Conservation (phyloP, 2,113 vertebrate species). For the Psilopogon haemacephalus region DNA sequence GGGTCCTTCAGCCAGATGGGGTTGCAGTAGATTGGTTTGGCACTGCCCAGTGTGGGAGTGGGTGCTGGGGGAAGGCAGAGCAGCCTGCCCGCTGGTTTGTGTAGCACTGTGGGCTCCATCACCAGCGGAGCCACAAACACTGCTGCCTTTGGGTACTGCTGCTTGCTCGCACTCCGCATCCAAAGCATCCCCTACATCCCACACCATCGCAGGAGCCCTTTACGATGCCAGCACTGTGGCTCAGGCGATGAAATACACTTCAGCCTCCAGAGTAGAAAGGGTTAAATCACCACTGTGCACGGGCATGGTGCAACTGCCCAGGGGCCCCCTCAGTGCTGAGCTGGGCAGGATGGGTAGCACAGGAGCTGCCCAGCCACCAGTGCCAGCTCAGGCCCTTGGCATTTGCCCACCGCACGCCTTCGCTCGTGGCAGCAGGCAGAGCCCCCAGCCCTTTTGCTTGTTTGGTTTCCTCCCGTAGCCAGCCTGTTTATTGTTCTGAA, state of each 20-base stretch:
- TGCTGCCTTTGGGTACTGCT: neutral
- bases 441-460: neutral
- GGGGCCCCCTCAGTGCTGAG: neutral
- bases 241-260: neutral
- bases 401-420: rapidly evolving
- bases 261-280: neutral
- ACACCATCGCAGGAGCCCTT: neutral
- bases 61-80: neutral
- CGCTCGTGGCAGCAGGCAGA: neutral
- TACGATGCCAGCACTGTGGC: neutral
- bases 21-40: neutral
- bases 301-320: neutral
- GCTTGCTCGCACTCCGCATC: neutral
- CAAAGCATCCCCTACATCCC: neutral
- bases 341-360: neutral
- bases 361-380: neutral
- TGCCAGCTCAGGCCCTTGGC: neutral
- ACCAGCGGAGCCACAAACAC: neutral
- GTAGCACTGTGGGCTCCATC: rapidly evolving
- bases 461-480: neutral
- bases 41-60: rapidly evolving
- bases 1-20: rapidly evolving
- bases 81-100: rapidly evolving
- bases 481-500: constrained; percentile 45
- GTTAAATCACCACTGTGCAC: neutral